phyloP scores from a whole-genome alignment of 2,113 vertebrate species.

The Pica pica region DNA sequence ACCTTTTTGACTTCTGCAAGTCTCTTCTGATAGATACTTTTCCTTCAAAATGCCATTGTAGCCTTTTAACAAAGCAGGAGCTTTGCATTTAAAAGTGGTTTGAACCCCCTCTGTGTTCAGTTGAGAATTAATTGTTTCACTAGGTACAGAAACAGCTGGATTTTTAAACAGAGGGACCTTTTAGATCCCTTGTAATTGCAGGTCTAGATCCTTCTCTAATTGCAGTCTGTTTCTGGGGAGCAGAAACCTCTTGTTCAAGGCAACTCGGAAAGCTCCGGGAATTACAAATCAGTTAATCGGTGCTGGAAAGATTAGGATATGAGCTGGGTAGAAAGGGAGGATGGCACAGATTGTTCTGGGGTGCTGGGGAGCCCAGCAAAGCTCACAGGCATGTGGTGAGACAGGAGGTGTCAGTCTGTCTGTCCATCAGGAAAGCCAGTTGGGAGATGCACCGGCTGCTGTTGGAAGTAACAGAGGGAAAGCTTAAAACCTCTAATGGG shows the following conservation, averaged over 20 bases:
- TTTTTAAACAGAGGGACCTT: not conserved
- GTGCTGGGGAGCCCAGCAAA: not conserved
- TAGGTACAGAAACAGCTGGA: not conserved
- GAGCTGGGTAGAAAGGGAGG: not conserved
- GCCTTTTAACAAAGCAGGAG: not conserved
- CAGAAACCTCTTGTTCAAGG: not conserved
- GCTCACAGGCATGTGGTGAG: accelerated
- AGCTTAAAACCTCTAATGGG: not conserved
- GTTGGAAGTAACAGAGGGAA: accelerated
- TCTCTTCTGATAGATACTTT: constrained; percentile 49
- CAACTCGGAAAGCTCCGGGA: not conserved
- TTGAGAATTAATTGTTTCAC: constrained; percentile 7
- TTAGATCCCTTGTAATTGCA: not conserved
- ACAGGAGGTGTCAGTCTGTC: not conserved
- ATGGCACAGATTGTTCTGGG: not conserved
- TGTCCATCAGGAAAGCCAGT: not conserved
- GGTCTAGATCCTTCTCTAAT: not conserved
- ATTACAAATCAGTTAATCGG: not conserved
- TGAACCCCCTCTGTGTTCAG: not conserved
- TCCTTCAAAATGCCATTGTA: constrained; percentile 19
- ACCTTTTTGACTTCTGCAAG: constrained; percentile 43
- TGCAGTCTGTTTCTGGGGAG: not conserved
- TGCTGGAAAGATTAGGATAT: not conserved
- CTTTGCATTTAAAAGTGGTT: not conserved
- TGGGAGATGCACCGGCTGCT: not conserved